Conservation (phyloP, 2,888 invertebrate genomes). For the Microctonus hyperodae region DNA sequence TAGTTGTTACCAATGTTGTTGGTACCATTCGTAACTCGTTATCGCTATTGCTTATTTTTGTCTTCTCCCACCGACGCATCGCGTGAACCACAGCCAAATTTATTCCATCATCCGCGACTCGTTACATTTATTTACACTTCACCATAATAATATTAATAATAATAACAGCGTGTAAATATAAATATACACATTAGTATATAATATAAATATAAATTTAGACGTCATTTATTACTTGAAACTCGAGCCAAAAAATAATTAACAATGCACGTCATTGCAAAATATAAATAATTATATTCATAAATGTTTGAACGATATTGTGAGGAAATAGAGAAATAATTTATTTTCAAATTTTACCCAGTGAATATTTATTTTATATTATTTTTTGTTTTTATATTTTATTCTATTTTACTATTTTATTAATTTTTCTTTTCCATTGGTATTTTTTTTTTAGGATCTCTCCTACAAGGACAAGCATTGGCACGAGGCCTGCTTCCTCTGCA, state of each 20-base stretch:
- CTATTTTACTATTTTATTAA: background rate
- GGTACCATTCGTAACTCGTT: constrained; percentile 26
- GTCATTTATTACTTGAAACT: background rate
- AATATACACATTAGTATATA: too few species aligned
- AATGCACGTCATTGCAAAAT: background rate
- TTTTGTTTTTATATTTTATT: background rate
- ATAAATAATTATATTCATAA: background rate
- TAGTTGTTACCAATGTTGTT: constrained; percentile 37
- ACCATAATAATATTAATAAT: background rate
- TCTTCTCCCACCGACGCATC: constrained; percentile 34
- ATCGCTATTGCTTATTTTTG: constrained; percentile 41
- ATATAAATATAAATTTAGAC: background rate
- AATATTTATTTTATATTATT: background rate
- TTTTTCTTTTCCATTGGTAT: background rate
- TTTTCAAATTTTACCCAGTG: background rate
- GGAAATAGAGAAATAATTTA: background rate
- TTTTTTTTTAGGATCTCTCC: constrained; percentile 85
- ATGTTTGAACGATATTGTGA: background rate
- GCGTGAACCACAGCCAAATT: constrained; percentile 22
- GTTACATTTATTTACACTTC: constrained; percentile 16
- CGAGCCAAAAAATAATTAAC: constrained; percentile 30
- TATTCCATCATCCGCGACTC: constrained; percentile 13
- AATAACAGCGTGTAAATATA: too few species aligned
- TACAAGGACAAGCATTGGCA: constrained; percentile 99
- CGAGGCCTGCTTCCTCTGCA: constrained; percentile 99